These are phyloP conservation scores for Lasius fuliginosus DNA, from an alignment of 2,888 invertebrate genomes.

Conservation along the genomic window DNA sequence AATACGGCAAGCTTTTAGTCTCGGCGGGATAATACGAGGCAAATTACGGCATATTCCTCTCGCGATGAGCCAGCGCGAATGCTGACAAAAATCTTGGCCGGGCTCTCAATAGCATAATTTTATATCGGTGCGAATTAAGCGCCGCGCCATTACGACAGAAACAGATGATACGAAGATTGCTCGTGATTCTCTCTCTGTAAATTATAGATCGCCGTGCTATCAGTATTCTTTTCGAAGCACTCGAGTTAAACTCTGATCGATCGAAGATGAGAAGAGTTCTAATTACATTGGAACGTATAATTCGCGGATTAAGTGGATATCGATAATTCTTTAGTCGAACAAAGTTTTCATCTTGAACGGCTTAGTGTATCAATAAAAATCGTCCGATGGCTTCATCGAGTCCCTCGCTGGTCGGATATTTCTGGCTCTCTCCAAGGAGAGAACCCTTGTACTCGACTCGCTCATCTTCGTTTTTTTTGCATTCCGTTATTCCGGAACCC, in stretches of 20 bases:
- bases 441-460: conserved; percentile 53
- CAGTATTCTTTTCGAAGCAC: not conserved
- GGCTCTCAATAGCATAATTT: conserved; percentile 68
- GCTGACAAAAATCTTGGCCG: conserved; percentile 65
- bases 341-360: not conserved
- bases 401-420: conserved; percentile 31
- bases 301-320: conserved; percentile 15
- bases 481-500: conserved; percentile 46
- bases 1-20: conserved; percentile 49
- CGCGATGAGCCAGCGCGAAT: conserved; percentile 16
- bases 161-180: not conserved
- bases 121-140: conserved; percentile 45
- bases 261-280: not conserved
- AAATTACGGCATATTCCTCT: conserved; percentile 60
- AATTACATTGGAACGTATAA: conserved; percentile 23
- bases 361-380: conserved; percentile 13
- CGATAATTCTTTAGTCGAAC: conserved; percentile 10
- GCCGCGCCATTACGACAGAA: not conserved
- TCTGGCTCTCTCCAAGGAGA: conserved; percentile 59
- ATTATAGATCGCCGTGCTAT: not conserved
- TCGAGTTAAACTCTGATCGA: not conserved
- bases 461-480: conserved; percentile 47
- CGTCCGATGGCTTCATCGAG: conserved; percentile 35
- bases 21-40: conserved; percentile 60
- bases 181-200: not conserved